These are phyloP conservation scores for Carassius carassius DNA, from an alignment of 2,113 vertebrate species.

Conservation along the genomic window DNA sequence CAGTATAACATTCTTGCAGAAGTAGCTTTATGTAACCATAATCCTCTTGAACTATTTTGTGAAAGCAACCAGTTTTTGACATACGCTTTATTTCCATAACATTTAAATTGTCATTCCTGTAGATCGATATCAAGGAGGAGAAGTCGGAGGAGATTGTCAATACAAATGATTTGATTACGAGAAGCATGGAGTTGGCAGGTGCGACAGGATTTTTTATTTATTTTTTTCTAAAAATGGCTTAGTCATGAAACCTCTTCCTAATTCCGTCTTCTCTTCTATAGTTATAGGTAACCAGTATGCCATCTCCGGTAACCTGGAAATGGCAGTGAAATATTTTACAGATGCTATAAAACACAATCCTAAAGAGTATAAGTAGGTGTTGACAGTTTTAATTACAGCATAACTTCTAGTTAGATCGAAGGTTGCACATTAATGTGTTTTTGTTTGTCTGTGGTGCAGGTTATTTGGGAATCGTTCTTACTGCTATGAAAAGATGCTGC, in stretches of 20 bases:
- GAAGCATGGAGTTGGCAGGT: conserved; percentile 73
- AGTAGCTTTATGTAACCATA: neutral
- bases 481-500: conserved; percentile 80
- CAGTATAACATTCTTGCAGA: neutral
- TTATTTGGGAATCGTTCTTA: conserved; percentile 87
- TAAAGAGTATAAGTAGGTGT: conserved; percentile 76
- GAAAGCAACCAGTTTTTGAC: neutral
- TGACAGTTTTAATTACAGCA: neutral
- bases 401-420: neutral
- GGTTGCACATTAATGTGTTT: neutral
- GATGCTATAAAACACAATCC: conserved; percentile 82
- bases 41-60: neutral
- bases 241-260: neutral
- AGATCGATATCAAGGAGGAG: conserved; percentile 57
- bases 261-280: conserved; percentile 46
- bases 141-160: conserved; percentile 37
- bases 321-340: conserved; percentile 78
- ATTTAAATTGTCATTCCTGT: neutral
- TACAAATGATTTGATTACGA: conserved; percentile 54
- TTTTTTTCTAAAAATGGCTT: neutral
- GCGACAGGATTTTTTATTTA: neutral
- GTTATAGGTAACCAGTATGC: conserved; percentile 76
- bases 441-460: conserved; percentile 60
- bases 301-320: conserved; percentile 62
- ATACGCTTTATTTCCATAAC: neutral